Conservation (phyloP, 1,140 invertebrate species). For the Laodelphax striatellus region DNA sequence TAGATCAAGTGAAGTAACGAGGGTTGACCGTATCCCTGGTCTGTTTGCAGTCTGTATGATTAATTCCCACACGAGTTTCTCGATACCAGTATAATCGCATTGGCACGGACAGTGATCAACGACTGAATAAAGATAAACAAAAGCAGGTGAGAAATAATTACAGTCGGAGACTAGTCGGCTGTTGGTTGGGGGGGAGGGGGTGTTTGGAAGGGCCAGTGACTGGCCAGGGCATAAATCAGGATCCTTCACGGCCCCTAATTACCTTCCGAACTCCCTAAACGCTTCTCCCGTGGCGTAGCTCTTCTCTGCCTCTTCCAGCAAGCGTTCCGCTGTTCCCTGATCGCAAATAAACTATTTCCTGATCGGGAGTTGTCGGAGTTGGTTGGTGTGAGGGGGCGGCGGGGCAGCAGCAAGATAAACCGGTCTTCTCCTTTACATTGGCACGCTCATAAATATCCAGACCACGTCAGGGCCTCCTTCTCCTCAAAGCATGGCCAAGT, state of each 20-base stretch:
- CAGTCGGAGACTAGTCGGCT: too few relatives aligned
- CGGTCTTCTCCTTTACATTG: slow-evolving; percentile 1
- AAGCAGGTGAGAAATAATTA: too few relatives aligned
- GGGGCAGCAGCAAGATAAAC: neutral
- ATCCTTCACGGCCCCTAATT: neutral
- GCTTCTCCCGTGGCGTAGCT: neutral
- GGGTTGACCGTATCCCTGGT: too few relatives aligned
- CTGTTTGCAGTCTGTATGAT: too few relatives aligned
- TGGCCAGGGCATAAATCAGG: neutral
- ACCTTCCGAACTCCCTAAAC: slow-evolving; percentile 2
- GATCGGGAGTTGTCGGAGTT: neutral
- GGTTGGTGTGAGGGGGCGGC: too few relatives aligned
- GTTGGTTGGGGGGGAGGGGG: neutral
- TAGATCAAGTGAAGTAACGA: too few relatives aligned
- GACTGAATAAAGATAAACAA: too few relatives aligned
- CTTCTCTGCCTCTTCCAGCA: too few relatives aligned
- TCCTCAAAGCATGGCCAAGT: neutral
- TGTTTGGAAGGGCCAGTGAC: neutral
- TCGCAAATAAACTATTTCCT: slow-evolving; percentile 2
- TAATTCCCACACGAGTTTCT: too few relatives aligned
- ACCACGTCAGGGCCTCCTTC: neutral
- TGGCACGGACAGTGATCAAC: too few relatives aligned
- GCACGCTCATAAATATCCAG: slow-evolving; percentile 1
- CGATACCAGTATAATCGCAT: too few relatives aligned
- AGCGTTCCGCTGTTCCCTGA: neutral